Percentiles rank a stretch among this genome's conserved stretches.
Conservation (phyloP, 2,113 vertebrate genomes). For the Pungitius pungitius region DNA sequence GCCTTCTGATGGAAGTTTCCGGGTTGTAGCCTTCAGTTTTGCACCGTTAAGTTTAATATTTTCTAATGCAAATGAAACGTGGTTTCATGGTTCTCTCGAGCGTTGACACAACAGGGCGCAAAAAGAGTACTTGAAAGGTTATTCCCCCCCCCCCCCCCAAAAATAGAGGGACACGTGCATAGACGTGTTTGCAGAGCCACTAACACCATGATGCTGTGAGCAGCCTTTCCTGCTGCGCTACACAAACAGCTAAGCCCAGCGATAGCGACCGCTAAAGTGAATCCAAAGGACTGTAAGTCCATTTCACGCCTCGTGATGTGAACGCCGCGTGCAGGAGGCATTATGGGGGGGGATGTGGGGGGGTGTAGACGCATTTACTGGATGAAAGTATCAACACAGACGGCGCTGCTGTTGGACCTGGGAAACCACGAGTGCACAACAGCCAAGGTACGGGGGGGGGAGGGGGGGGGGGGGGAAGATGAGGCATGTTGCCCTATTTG, state of each 20-base stretch:
- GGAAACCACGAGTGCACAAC: not conserved
- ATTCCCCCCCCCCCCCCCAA: too few species aligned
- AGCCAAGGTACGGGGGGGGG: too few species aligned
- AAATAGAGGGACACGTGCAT: not conserved
- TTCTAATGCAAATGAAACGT: not conserved
- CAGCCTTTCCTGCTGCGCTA: conserved; percentile 6
- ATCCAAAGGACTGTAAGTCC: conserved; percentile 30
- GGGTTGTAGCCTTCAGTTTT: not conserved
- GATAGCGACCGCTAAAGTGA: conserved; percentile 24
- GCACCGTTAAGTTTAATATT: not conserved
- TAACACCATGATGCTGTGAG: conserved; percentile 17
- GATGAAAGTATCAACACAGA: not conserved
- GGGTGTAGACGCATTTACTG: not conserved
- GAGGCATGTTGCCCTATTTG: not conserved
- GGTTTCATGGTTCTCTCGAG: not conserved
- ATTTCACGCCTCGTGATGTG: conserved; percentile 23
- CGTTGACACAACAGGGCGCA: not conserved
- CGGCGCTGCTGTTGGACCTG: not conserved
- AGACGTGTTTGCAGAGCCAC: conserved; percentile 31
- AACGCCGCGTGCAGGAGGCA: conserved; percentile 1
- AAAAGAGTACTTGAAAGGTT: not conserved
- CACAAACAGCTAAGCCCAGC: conserved; percentile 25
- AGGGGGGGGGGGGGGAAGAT: too few species aligned
- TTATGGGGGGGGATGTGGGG: conserved; percentile 3
- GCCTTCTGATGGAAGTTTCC: not conserved